Evolutionary conservation across 2,888 invertebrate genomes (phyloP), one percentile per base, ranked within the genome.

Genomic region (Tachina lurida): DNA sequence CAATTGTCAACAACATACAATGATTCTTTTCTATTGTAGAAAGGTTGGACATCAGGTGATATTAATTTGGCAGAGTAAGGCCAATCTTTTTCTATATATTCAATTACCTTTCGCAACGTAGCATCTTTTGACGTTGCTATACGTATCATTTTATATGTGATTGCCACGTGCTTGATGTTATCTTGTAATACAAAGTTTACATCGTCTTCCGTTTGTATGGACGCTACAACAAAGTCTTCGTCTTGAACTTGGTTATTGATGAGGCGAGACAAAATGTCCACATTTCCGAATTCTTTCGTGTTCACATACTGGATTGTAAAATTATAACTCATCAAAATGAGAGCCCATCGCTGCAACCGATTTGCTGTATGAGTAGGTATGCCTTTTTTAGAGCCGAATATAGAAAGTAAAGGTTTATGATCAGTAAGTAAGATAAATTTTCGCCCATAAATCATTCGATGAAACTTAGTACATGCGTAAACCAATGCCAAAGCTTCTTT

Each of bases 401-500:
- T n/a, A 54, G 17, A 17, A 17, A 17, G 8, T 17, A 17, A 17
- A 9, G 4, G n/a, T 17, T 54, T 52, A 17, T 52, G 52, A n/a
- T 52, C 52, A n/a, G n/a, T n/a, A n/a, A 17, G 52, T 43, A 83
- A 52, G 15, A 65, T 76, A 71, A 83, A 67, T 47, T 60, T 81
- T 12, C 74, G 58, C 1, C 74, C 60, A 68, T 74, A 71, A 56
- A 65, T 79, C 71, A 71, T 71, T 39, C 43, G 58, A 63, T 71
- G 70, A 71, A 71, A 79, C 63, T 60, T 73, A 31, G 60, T 73
- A 10, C 70, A 73, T 7, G 22, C 71, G 45, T 45, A 71, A 17
- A 73, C 73, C 22, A 73, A n/a, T 2, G 60, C 70, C 54, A 71
- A 63, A 2, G 70, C 82, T 17, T 83, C 73, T n/a, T 73, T 78